Evolutionary conservation across 2,888 invertebrate species (phyloP).

Genomic region (Pterobdella sp.): DNA sequence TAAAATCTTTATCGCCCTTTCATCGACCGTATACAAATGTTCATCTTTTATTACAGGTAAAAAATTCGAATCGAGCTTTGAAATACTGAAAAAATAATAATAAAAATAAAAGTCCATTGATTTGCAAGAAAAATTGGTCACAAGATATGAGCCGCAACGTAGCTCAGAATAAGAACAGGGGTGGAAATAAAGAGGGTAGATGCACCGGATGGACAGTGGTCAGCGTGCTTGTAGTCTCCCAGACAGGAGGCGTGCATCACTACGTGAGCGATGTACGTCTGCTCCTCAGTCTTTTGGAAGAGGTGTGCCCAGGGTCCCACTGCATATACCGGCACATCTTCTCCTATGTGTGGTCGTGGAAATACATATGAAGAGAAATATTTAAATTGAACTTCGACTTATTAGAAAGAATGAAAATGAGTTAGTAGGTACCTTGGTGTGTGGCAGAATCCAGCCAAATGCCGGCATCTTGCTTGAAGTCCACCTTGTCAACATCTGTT

Average conservation of each 20-base stretch:
- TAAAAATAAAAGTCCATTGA: no score
- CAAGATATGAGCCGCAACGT: no score
- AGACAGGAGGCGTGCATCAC: slow-evolving; percentile 73
- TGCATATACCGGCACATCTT: slow-evolving; percentile 73
- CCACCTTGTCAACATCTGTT: neutral
- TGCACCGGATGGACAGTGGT: slow-evolving; percentile 10
- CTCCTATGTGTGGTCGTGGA: no score
- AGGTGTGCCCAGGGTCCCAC: slow-evolving; percentile 72
- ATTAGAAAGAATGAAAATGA: no score
- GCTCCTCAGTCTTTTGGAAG: slow-evolving; percentile 76
- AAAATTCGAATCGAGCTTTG: no score
- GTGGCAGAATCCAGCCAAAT: slow-evolving; percentile 42
- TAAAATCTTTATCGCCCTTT: no score
- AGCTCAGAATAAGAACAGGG: neutral
- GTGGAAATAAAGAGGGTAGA: neutral
- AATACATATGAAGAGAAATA: no score
- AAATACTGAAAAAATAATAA: no score
- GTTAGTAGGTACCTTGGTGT: slow-evolving; percentile 49
- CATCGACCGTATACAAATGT: no score
- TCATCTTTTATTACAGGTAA: no score
- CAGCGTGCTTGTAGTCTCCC: slow-evolving; percentile 52
- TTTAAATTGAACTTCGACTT: no score
- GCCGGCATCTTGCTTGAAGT: slow-evolving; percentile 31
- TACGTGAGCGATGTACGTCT: slow-evolving; percentile 77
- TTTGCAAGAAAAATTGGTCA: no score